Conservation (phyloP, 1,140 invertebrate species). For the Anoplophora glabripennis region DNA sequence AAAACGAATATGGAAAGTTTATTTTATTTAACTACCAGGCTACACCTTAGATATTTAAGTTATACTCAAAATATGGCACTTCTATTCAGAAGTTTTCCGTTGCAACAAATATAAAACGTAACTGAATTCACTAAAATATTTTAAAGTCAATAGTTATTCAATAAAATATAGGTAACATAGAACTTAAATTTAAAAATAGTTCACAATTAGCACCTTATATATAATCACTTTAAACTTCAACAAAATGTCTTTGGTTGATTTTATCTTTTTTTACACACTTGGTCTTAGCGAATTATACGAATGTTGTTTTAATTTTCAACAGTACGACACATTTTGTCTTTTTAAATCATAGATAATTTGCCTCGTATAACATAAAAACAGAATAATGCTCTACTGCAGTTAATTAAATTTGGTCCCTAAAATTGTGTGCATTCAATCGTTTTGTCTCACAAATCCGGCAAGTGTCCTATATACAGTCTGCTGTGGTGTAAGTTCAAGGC, state of each 20-base stretch:
- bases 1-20: constrained; percentile 19
- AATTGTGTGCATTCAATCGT: too few relatives aligned
- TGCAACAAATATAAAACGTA: constrained; percentile 19
- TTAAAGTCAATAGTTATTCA: constrained; percentile 16
- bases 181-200: constrained; percentile 20
- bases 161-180: constrained; percentile 25
- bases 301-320: too few relatives aligned
- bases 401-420: too few relatives aligned
- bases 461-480: too few relatives aligned
- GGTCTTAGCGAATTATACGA: neutral
- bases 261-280: constrained; percentile 16
- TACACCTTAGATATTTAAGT: constrained; percentile 21
- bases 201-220: constrained; percentile 28
- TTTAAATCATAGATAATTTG: too few relatives aligned
- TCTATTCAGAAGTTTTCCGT: constrained; percentile 14
- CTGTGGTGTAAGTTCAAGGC: too few relatives aligned
- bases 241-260: constrained; percentile 30
- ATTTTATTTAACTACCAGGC: constrained; percentile 29
- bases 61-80: constrained; percentile 26
- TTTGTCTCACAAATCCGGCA: too few relatives aligned
- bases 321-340: too few relatives aligned
- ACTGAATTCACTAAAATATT: constrained; percentile 11
- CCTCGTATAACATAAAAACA: too few relatives aligned
- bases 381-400: too few relatives aligned
- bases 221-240: constrained; percentile 22